These are phyloP conservation scores for Pandion haliaetus DNA, from an alignment of 2,113 vertebrate species.

Conservation along the genomic window DNA sequence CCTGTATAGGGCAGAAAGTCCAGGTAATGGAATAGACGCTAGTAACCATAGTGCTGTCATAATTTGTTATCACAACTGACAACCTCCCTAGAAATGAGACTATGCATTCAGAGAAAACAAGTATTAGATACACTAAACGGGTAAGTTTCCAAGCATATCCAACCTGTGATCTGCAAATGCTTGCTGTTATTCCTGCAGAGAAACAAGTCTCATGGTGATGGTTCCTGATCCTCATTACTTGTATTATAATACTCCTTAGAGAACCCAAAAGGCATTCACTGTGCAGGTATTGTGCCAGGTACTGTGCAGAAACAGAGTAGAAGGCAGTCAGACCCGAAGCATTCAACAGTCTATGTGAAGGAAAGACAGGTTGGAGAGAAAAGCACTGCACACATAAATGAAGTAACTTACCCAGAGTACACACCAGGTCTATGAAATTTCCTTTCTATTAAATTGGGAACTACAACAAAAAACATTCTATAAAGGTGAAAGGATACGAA, in stretches of 20 bases:
- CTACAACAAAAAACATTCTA: neutral
- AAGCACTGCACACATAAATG: neutral
- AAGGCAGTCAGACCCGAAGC: neutral
- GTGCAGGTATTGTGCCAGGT: neutral
- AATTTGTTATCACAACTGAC: neutral
- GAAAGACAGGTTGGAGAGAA: neutral
- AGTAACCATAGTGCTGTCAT: neutral
- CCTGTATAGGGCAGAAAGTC: neutral
- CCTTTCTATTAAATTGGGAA: neutral
- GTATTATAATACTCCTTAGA: neutral
- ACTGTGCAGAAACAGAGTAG: neutral
- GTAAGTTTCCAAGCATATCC: neutral
- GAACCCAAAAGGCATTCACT: neutral
- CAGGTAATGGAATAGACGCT: neutral
- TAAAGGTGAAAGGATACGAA: neutral
- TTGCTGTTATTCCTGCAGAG: neutral
- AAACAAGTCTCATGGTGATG: neutral
- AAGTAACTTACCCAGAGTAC: neutral
- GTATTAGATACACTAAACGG: neutral
- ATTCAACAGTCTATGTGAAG: neutral
- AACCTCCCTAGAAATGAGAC: neutral
- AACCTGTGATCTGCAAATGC: neutral
- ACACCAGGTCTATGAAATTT: neutral
- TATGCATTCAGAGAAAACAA: neutral
- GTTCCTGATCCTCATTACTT: neutral